Evolutionary conservation across 2,888 invertebrate genomes (phyloP).

Genomic region (Dysmachus trigonus): DNA sequence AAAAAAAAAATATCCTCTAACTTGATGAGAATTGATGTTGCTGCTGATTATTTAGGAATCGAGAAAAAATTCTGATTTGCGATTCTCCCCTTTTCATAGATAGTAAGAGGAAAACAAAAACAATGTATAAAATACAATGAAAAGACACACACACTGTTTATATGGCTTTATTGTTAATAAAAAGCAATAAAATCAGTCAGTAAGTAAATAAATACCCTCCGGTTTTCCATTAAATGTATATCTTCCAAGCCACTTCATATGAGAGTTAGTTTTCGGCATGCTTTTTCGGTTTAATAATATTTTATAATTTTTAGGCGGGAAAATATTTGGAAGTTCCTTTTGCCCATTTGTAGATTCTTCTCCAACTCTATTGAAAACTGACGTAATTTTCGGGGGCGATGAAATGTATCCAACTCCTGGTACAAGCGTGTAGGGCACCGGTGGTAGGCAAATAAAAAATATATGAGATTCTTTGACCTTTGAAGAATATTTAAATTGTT

Average conservation of each 20-base stretch:
- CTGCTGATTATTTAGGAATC: too few species aligned
- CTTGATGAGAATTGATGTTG: too few species aligned
- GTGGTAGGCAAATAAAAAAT: slow-evolving; percentile 68
- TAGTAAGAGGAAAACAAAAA: too few species aligned
- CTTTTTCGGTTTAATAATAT: slow-evolving; percentile 50
- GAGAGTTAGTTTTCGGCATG: slow-evolving; percentile 79
- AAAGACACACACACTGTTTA: not conserved
- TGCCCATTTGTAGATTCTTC: slow-evolving; percentile 66
- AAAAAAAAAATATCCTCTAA: too few species aligned
- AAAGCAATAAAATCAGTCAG: slow-evolving; percentile 43
- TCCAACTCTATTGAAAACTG: slow-evolving; percentile 49
- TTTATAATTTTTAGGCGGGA: not conserved
- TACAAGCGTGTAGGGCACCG: slow-evolving; percentile 85
- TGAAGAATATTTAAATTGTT: not conserved
- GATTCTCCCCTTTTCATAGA: too few species aligned
- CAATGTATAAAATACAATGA: not conserved
- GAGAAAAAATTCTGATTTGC: too few species aligned
- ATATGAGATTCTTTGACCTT: slow-evolving; percentile 50
- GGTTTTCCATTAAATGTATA: slow-evolving; percentile 80
- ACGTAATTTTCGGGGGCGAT: slow-evolving; percentile 67
- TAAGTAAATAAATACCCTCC: slow-evolving; percentile 60
- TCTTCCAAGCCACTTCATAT: slow-evolving; percentile 83
- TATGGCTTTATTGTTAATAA: not conserved
- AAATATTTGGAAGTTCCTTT: not conserved
- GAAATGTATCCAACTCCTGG: slow-evolving; percentile 87